Percentiles rank a stretch among this genome's conserved stretches.
Conservation (phyloP, 53 echinoderm and acorn worm species). For the Temnopleurus reevesii region DNA sequence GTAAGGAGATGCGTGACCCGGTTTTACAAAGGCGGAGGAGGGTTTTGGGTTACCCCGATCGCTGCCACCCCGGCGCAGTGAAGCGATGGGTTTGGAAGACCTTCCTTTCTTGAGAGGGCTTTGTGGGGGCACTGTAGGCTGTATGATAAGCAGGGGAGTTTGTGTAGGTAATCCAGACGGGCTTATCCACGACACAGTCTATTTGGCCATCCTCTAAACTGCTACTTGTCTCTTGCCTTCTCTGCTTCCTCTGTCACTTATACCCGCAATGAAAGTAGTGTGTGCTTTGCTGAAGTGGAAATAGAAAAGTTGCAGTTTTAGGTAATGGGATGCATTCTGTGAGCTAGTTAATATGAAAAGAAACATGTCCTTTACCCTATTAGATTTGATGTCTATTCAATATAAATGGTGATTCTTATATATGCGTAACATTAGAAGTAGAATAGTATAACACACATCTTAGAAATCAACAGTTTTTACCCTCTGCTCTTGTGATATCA, state of each 20-base stretch:
- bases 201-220: conserved; percentile 43
- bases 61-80: not conserved
- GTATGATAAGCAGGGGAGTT: conserved; percentile 6
- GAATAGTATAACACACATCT: no score
- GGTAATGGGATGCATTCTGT: not conserved
- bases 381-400: not conserved
- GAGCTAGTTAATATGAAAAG: not conserved
- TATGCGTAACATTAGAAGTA: no score
- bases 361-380: not conserved
- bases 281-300: not conserved
- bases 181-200: conserved; percentile 34
- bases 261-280: not conserved
- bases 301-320: not conserved
- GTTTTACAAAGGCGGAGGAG: conserved; percentile 39
- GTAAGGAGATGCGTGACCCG: conserved; percentile 54
- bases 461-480: no score
- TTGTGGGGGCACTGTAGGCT: conserved; percentile 1
- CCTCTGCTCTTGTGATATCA: not conserved
- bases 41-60: conserved; percentile 38
- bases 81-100: not conserved
- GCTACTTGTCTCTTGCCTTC: conserved; percentile 15
- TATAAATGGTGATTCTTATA: not conserved
- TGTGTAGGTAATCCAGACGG: conserved; percentile 26
- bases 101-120: not conserved
- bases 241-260: not conserved